A percentile compares a stretch with the other conserved stretches of the same genome.
Conservation (phyloP, 2,797 vertebrate genomes). For the Chrysocyon brachyurus region DNA sequence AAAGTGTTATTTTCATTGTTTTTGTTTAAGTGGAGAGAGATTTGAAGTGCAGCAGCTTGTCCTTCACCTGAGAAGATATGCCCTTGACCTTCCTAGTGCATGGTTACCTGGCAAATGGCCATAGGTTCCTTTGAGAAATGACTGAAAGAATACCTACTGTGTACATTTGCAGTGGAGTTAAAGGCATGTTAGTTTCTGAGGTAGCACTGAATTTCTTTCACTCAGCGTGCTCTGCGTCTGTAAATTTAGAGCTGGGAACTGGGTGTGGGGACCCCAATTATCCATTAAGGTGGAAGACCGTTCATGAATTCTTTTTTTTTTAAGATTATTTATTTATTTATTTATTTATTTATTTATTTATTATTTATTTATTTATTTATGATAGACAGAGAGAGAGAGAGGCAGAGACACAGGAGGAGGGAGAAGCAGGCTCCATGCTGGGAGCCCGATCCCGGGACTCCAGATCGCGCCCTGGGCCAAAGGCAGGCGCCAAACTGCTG, state of each 20-base stretch:
- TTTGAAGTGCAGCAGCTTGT: not conserved
- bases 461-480: too few relatives aligned
- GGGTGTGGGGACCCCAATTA: not conserved
- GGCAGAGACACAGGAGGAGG: too few relatives aligned
- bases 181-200: not conserved
- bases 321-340: too few relatives aligned
- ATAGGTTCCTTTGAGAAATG: not conserved
- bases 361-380: too few relatives aligned
- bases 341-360: too few relatives aligned
- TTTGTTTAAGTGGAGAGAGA: not conserved
- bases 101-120: not conserved
- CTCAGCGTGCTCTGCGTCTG: not conserved
- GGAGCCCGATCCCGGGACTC: too few relatives aligned
- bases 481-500: too few relatives aligned
- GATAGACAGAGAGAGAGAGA: too few relatives aligned
- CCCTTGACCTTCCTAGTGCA: not conserved
- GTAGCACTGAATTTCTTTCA: not conserved
- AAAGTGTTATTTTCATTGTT: not conserved
- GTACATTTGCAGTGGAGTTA: not conserved
- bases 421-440: too few relatives aligned
- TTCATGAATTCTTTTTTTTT: not conserved
- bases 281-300: not conserved
- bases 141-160: not conserved
- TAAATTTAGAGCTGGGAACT: not conserved
- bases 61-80: not conserved